phyloP scores from a whole-genome alignment of 30 jellyfish, hydroid and myxozoan genomes.

The Rhopilema esculentum region DNA sequence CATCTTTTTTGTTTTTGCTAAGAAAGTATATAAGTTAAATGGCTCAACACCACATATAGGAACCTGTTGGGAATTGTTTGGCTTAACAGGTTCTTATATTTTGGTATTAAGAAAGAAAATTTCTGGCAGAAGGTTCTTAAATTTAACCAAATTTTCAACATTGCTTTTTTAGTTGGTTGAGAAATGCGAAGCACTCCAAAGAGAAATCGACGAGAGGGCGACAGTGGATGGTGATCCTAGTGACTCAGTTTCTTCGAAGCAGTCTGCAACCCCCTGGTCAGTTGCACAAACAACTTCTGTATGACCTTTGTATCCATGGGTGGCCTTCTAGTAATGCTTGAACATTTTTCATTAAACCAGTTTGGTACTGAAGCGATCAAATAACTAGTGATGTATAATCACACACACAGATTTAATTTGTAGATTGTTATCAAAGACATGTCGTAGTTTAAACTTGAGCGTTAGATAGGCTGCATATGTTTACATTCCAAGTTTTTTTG shows the following conservation, averaged over 20 bases:
- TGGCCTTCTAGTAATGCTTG: neutral
- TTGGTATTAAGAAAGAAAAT: too few relatives aligned
- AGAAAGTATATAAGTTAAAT: too few relatives aligned
- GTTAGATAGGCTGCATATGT: neutral
- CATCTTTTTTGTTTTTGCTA: too few relatives aligned
- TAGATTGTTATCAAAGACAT: neutral
- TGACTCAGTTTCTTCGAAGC: conserved; percentile 45
- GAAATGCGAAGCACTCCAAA: conserved; percentile 90
- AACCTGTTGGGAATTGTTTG: too few relatives aligned
- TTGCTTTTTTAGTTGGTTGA: conserved; percentile 70
- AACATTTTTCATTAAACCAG: neutral
- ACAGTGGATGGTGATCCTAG: conserved; percentile 79
- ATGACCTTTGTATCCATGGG: neutral
- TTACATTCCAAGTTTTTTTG: neutral
- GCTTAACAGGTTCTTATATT: too few relatives aligned
- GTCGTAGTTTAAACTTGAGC: neutral
- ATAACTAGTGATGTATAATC: neutral
- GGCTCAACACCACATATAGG: too few relatives aligned
- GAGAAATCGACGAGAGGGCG: conserved; percentile 97
- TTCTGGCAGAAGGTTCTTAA: too few relatives aligned
- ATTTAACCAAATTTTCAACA: too few relatives aligned
- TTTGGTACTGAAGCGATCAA: neutral
- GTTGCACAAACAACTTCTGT: conserved; percentile 83
- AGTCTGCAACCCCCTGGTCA: conserved; percentile 78
- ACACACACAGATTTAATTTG: neutral